Evolutionary conservation across 1,140 invertebrate genomes (phyloP), one percentile per base, ranked within the genome.

Genomic region (Hestina assimilis): DNA sequence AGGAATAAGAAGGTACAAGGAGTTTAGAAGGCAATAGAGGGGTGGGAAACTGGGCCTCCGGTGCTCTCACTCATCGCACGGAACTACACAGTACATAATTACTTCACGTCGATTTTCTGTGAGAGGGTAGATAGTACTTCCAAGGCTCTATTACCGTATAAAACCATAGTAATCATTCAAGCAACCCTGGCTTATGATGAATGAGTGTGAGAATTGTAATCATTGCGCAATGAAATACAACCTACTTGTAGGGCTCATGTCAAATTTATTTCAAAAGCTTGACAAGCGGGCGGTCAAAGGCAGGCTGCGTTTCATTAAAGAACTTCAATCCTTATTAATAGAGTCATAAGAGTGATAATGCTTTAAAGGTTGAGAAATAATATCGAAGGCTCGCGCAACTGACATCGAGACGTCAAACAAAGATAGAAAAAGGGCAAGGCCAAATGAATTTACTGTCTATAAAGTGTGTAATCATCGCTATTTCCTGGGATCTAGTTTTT

Each of bases 261-360:
- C 40, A 68, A 66, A 58, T 12, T 52, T 48, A 28, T 55, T 45
- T 43, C 26, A 46, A 19, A n/a, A 58, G 48, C 60, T 70, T 67
- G 59, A 71, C 62, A 63, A 20, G 61, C 20, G 33, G 24, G 21
- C 20, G 6, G 19, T 35, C 20, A 43, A 35, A 45, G 11, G 29
- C 8, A 1, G 8, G 24, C 3, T 15, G 6, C 0, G 5, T 3
- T 8, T 0, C 1, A n/a, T 8, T 7, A 21, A 6, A 12, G 5
- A n/a, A 31, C 19, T 47, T 31, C 14, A 47, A 20, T 31, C 28
- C 11, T 11, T 47, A 21, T 35, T 23, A 4, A 1, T 1, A 1
- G 11, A n/a, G 6, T 4, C 12, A 41, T 28, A 41, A 43, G 29
- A 19, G 21, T 20, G 11, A 21, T 24, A 28, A 26, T 40, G 6